Evolutionary conservation across 2,888 invertebrate species (phyloP).

Genomic region (Ctena decussata): DNA sequence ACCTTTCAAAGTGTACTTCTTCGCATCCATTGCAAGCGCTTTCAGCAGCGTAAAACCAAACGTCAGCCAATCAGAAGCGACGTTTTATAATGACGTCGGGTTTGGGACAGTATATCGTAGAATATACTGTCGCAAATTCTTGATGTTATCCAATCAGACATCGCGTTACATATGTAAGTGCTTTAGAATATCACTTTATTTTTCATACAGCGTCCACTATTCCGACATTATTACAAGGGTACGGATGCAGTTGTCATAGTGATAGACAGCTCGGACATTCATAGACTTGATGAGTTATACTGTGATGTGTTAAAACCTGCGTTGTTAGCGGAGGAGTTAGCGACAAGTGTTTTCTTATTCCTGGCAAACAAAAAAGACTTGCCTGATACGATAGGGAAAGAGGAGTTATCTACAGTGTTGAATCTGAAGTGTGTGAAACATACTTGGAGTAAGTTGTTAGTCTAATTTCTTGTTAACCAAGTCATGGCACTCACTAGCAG

Average conservation of each 20-base stretch:
- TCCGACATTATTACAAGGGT: slow-evolving; percentile 83
- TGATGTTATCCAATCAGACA: no score
- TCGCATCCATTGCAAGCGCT: no score
- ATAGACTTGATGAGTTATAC: slow-evolving; percentile 80
- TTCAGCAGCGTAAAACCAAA: no score
- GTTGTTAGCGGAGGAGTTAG: slow-evolving; percentile 77
- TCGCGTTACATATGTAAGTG: no score
- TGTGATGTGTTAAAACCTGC: slow-evolving; percentile 83
- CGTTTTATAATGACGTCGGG: no score
- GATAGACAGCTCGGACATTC: slow-evolving; percentile 79
- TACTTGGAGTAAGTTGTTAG: slow-evolving; percentile 77
- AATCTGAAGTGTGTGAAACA: slow-evolving; percentile 76
- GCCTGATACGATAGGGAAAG: slow-evolving; percentile 70
- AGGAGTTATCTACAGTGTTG: slow-evolving; percentile 75
- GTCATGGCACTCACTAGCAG: no score
- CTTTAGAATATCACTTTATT: no score
- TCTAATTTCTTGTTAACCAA: no score
- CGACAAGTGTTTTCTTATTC: slow-evolving; percentile 77
- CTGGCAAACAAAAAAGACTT: slow-evolving; percentile 82
- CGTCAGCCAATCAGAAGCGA: no score
- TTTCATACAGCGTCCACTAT: slow-evolving; percentile 76
- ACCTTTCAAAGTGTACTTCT: no score
- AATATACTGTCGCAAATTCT: no score
- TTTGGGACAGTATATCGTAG: no score
- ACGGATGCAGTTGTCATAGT: slow-evolving; percentile 83